These are phyloP conservation scores for Peromyscus melanophrys DNA, from an alignment of 2,797 vertebrate species.

Conservation along the genomic window DNA sequence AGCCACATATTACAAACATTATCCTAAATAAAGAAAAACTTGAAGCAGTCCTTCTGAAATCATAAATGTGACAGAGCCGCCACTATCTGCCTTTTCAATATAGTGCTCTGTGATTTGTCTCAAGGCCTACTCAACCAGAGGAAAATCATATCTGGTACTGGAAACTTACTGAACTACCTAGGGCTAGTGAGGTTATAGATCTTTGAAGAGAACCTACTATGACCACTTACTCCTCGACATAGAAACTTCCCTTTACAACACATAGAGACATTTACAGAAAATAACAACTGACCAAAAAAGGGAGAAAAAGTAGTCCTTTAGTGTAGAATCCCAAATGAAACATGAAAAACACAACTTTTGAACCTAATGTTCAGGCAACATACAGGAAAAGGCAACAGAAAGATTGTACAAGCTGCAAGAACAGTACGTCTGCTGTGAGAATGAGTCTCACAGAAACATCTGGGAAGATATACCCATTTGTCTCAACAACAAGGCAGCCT, in stretches of 20 bases:
- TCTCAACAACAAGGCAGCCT: background rate
- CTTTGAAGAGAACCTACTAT: background rate
- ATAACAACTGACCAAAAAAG: background rate
- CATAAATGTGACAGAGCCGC: background rate
- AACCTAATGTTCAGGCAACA: background rate
- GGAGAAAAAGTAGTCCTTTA: background rate
- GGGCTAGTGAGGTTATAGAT: background rate
- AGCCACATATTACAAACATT: background rate
- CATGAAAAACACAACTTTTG: background rate
- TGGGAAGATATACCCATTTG: background rate
- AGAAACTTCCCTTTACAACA: background rate
- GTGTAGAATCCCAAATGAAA: background rate
- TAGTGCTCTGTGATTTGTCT: background rate
- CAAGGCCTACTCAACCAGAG: background rate
- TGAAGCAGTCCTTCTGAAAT: background rate
- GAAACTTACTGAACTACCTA: background rate
- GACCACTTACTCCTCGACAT: background rate
- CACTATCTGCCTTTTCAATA: background rate
- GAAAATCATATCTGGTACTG: background rate
- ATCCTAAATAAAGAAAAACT: background rate
- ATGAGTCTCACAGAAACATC: background rate
- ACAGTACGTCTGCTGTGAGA: background rate
- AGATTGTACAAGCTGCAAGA: background rate
- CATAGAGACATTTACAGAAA: background rate
- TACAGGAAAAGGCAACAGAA: background rate